These are phyloP conservation scores for Panthera leo DNA, from an alignment of 2,113 vertebrate species.

Conservation along the genomic window DNA sequence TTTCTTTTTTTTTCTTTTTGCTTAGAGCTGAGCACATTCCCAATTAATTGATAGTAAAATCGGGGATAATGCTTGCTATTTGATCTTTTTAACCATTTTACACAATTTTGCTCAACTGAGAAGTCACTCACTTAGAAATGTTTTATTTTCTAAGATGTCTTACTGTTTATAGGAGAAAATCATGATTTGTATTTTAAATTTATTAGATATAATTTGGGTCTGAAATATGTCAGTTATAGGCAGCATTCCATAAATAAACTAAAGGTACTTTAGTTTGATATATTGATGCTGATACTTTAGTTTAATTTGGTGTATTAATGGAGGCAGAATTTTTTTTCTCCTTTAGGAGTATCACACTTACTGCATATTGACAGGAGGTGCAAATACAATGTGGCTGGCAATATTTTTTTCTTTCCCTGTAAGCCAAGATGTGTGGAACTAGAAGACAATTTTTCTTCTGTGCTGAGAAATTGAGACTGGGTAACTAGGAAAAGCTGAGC, in stretches of 20 bases:
- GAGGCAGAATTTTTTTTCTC: background rate
- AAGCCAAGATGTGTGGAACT: constrained; percentile 46
- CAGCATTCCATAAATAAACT: background rate
- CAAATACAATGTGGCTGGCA: constrained; percentile 7
- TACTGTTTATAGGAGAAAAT: background rate
- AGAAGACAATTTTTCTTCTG: constrained; percentile 58
- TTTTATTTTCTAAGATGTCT: background rate
- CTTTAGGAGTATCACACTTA: constrained; percentile 31
- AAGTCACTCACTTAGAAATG: background rate
- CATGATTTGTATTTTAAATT: background rate
- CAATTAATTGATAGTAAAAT: background rate
- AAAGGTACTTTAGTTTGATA: background rate
- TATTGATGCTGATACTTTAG: background rate
- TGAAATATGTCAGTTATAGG: background rate
- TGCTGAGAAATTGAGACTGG: constrained; percentile 48
- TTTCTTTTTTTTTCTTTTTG: background rate
- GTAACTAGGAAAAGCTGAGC: background rate
- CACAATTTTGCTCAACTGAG: background rate
- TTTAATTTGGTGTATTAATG: background rate
- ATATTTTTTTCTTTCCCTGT: constrained; percentile 49
- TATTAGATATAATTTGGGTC: constrained; percentile 19
- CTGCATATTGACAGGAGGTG: constrained; percentile 36
- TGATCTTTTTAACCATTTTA: background rate
- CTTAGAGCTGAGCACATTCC: background rate
- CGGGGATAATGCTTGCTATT: background rate